Evolutionary conservation across 2,113 vertebrate genomes (phyloP).

Genomic region (Melierax canorus): DNA sequence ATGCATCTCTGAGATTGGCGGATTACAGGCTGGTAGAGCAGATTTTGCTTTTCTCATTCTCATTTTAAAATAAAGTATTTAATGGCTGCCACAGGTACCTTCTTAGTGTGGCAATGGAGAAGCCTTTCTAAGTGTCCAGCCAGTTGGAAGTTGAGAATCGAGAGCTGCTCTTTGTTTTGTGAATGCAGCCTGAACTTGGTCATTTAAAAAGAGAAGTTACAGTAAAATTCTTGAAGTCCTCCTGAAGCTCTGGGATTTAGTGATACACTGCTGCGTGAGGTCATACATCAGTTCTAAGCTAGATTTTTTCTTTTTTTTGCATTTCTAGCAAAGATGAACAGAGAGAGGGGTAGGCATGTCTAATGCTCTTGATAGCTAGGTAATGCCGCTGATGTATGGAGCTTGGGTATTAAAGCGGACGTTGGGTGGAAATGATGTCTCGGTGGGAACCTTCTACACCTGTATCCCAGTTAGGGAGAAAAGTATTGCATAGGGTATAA

Average conservation of each 20-base stretch:
- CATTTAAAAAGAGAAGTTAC: background rate
- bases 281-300: background rate
- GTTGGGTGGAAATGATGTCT: background rate
- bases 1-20: background rate
- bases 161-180: background rate
- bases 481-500: background rate
- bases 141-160: fast-evolving
- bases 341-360: background rate
- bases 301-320: background rate
- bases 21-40: background rate
- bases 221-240: background rate
- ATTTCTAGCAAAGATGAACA: background rate
- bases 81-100: background rate
- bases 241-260: background rate
- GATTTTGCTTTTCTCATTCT: background rate
- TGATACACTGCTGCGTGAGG: fast-evolving
- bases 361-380: background rate
- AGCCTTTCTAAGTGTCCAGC: background rate
- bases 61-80: background rate
- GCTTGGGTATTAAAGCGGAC: background rate
- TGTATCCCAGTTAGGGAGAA: background rate
- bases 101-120: background rate
- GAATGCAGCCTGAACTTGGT: background rate
- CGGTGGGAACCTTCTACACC: background rate
- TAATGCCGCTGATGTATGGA: background rate